Evolutionary conservation across 2,888 invertebrate species (phyloP).

Genomic region (Lasioglossum lativentre): DNA sequence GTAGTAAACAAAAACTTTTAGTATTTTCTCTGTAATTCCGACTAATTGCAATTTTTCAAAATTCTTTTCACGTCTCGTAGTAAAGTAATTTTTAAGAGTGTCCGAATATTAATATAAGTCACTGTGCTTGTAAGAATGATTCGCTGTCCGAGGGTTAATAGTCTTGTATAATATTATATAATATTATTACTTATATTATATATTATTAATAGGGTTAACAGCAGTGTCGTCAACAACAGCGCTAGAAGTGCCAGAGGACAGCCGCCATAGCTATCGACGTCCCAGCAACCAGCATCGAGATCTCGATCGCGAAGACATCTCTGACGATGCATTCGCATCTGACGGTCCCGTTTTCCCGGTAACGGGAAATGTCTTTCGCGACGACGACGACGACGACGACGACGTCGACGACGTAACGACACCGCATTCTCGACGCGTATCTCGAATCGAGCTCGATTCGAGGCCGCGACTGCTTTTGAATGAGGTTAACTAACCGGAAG

Average conservation of each 20-base stretch:
- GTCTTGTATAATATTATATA: too few relatives aligned
- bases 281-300: background rate
- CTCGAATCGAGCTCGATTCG: conserved; percentile 67
- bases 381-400: background rate
- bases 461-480: conserved; percentile 68
- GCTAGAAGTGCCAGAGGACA: background rate
- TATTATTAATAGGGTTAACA: too few relatives aligned
- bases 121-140: too few relatives aligned
- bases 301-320: background rate
- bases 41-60: too few relatives aligned
- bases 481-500: conserved; percentile 81
- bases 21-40: too few relatives aligned
- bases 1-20: too few relatives aligned
- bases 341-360: conserved; percentile 47
- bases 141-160: too few relatives aligned
- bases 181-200: too few relatives aligned
- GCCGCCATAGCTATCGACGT: background rate
- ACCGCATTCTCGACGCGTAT: conserved; percentile 66
- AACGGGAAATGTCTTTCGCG: conserved; percentile 55
- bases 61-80: too few relatives aligned
- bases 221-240: background rate
- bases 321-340: background rate
- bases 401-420: conserved; percentile 9
- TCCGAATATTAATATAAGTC: too few relatives aligned
- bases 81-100: too few relatives aligned